A percentile compares a stretch with the other conserved stretches of the same genome.
These are phyloP conservation scores for Drosophila ogumai DNA, from an alignment of 1,140 invertebrate species.

Conservation along the genomic window DNA sequence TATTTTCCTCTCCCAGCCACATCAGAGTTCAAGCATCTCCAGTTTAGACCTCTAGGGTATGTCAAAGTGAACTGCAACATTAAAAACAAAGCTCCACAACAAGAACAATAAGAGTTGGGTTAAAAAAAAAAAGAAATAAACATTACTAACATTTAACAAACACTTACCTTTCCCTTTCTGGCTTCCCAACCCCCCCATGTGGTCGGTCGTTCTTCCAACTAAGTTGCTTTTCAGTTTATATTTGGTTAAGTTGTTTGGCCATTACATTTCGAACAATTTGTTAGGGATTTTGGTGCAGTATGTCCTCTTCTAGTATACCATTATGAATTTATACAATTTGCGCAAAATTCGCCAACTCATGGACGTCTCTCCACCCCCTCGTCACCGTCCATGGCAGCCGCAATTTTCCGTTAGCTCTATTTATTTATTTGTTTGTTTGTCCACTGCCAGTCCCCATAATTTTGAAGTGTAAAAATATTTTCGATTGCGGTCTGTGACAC, in stretches of 20 bases:
- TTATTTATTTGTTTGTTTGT: conserved; percentile 69
- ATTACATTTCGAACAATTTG: conserved; percentile 30
- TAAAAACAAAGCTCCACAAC: conserved; percentile 25
- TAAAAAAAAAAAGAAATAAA: conserved; percentile 2
- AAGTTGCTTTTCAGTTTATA: conserved; percentile 70
- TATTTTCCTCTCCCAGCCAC: neutral
- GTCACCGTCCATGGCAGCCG: conserved; percentile 47
- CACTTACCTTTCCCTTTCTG: conserved; percentile 13
- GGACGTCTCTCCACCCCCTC: neutral
- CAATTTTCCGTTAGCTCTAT: conserved; percentile 56
- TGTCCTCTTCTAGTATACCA: conserved; percentile 11
- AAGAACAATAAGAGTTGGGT: conserved; percentile 7
- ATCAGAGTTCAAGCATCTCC: neutral
- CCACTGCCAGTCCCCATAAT: conserved; percentile 55
- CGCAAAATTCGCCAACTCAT: conserved; percentile 31
- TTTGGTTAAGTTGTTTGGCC: conserved; percentile 55
- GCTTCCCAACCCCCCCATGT: conserved; percentile 11
- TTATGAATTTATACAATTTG: conserved; percentile 43
- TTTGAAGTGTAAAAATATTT: conserved; percentile 76
- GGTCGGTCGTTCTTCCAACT: conserved; percentile 50
- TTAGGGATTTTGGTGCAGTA: conserved; percentile 26
- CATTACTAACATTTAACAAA: conserved; percentile 30
- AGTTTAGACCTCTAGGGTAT: conserved; percentile 30
- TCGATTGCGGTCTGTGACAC: conserved; percentile 70
- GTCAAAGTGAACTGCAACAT: conserved; percentile 44